Evolutionary conservation across 2,113 vertebrate species (phyloP).

Genomic region (Sapajus apella): DNA sequence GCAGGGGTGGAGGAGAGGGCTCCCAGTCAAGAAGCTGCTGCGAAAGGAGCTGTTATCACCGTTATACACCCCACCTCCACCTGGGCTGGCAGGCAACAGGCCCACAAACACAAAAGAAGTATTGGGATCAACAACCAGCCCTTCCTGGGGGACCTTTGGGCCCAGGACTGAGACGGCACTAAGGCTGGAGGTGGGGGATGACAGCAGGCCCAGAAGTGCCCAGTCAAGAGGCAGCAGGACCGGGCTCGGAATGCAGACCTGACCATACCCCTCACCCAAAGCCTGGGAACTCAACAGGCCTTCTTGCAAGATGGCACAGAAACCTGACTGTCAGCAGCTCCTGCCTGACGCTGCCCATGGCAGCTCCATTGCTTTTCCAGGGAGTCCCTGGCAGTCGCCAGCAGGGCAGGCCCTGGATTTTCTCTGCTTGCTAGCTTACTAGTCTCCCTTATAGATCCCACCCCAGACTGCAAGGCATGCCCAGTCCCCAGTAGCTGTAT

Average conservation of each 20-base stretch:
- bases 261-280: neutral
- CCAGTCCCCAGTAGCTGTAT: neutral
- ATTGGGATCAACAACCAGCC: neutral
- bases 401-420: neutral
- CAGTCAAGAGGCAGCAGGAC: neutral
- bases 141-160: neutral
- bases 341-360: constrained; percentile 21
- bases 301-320: constrained; percentile 64
- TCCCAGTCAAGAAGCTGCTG: neutral
- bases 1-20: neutral
- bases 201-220: neutral
- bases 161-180: no score
- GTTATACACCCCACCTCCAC: neutral
- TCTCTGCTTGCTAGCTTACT: neutral
- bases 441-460: neutral
- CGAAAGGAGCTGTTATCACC: neutral
- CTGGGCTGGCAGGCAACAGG: neutral
- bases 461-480: neutral
- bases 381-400: neutral
- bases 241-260: neutral
- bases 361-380: neutral
- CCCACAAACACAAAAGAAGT: neutral
- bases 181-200: neutral
- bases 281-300: constrained; percentile 51
- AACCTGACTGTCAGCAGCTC: constrained; percentile 52